A percentile compares a stretch with the other conserved stretches of the same genome.
phyloP scores from a whole-genome alignment of 2,888 invertebrate genomes.

The Pogonocherus hispidulus region DNA sequence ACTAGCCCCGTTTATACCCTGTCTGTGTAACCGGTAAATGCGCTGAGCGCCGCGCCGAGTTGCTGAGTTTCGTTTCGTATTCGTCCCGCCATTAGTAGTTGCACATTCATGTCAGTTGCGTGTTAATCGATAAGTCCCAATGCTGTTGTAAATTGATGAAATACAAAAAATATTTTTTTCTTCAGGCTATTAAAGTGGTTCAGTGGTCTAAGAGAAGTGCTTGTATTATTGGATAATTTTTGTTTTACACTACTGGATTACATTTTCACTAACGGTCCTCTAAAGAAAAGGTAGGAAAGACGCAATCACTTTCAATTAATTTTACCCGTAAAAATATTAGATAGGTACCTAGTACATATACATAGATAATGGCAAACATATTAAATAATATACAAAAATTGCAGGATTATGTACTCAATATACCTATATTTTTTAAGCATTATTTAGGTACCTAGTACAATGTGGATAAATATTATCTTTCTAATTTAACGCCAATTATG shows the following conservation, averaged over 20 bases:
- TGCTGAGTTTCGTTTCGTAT: conserved; percentile 6
- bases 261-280: background rate
- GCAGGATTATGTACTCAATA: no score
- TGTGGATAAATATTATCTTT: no score
- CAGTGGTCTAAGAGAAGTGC: background rate
- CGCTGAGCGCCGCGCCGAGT: conserved; percentile 42
- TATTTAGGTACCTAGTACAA: no score
- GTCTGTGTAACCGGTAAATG: conserved; percentile 41
- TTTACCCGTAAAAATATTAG: no score
- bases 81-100: conserved; percentile 47
- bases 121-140: conserved; percentile 17
- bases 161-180: background rate
- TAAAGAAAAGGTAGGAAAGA: background rate
- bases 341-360: no score
- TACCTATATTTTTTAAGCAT: no score
- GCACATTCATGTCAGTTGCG: conserved; percentile 12
- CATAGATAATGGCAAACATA: no score
- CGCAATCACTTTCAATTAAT: no score
- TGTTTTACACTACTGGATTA: background rate
- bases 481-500: no score
- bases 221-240: background rate
- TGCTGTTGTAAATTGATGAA: background rate
- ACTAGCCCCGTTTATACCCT: conserved; percentile 26
- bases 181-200: background rate
- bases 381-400: no score